Evolutionary conservation across 1,140 invertebrate genomes (phyloP), one percentile per base, ranked within the genome.

Genomic region (Cephus cinctus): DNA sequence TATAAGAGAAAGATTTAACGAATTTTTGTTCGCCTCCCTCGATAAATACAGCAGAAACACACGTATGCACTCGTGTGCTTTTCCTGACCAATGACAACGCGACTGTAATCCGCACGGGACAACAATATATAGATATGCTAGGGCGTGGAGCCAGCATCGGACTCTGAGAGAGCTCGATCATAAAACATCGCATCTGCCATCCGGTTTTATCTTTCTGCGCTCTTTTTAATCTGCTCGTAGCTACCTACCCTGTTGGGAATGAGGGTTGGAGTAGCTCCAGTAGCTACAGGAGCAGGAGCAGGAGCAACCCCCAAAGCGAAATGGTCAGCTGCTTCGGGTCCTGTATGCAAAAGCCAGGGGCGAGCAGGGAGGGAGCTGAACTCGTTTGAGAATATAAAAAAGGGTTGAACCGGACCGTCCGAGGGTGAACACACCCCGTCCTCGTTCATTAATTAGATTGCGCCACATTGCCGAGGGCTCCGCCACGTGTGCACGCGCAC

Each of bases 211-310:
- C 64, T 65, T 65, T 68, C 53, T 54, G 22, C 53, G 35, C 56
- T 64, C 55, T 57, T 67, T 67, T 70, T 63, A 67, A 70, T 70
- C 64, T 56, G 60, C 65, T 69, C 57, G 63, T n/a, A n/a, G n/a
- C n/a, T n/a, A n/a, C n/a, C n/a, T n/a, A n/a, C n/a, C n/a, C n/a
- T n/a, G n/a, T n/a, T n/a, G n/a, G n/a, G n/a, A n/a, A n/a, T n/a
- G n/a, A n/a, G n/a, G n/a, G n/a, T n/a, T n/a, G n/a, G n/a, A n/a
- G 25, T n/a, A 27, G n/a, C 6, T 27, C n/a, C 25, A n/a, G 6
- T n/a, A 8, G 6, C 25, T 27, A 27, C 25, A 27, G 25, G 25
- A n/a, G 25, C 25, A 27, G n/a, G 25, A n/a, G 25, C 6, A 8
- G 25, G 25, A 27, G 25, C 25, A 27, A 27, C 25, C 25, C 25